Base-by-base conservation (phyloP, 2,797 vertebrate species). In the Odontamblyopus rebecca region DNA sequence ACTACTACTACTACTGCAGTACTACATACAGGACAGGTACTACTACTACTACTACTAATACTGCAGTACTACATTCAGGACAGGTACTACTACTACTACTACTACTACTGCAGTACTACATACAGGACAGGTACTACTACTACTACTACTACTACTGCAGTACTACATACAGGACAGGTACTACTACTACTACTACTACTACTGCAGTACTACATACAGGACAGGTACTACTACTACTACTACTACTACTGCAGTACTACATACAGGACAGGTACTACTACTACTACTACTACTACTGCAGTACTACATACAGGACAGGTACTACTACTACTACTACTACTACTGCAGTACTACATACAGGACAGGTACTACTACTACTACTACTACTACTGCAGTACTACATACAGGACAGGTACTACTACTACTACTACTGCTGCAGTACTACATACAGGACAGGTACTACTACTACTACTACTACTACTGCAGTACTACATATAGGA, bases 41-140 rank as follows among this genome's bases (percentile, higher is more conserved):
- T 32, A 32, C 32, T 32, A 5, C 32, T 32, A 32, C 32, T 32
- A 32, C 32, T 97, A n/a, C n/a, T n/a, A n/a, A n/a, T n/a, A n/a
- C n/a, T n/a, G 97, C 62, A 99, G 90, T 99, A 98, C 93, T 98
- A 94, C 87, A 98, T 99, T 86, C 98, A 99, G 98, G 29, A 99
- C 94, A 97, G 98, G 98, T 99, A 92, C 12, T 11, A 30, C 59
- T 60, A 30, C 12, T 60, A 29, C 59, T 60, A n/a, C n/a, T n/a
- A n/a, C n/a, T n/a, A n/a, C n/a, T n/a, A n/a, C n/a, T n/a, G 26
- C 56, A 99, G 90, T 99, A 97, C 93, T 98, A 95, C 88, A 98
- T 99, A 86, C 98, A 99, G 91, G 98, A 99, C 94, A 97, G 98
- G 97, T 32, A 32, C 32, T 32, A 32, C 32, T 32, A 32, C 32